phyloP scores from a whole-genome alignment of 1,140 invertebrate species.

The Lerema accius region DNA sequence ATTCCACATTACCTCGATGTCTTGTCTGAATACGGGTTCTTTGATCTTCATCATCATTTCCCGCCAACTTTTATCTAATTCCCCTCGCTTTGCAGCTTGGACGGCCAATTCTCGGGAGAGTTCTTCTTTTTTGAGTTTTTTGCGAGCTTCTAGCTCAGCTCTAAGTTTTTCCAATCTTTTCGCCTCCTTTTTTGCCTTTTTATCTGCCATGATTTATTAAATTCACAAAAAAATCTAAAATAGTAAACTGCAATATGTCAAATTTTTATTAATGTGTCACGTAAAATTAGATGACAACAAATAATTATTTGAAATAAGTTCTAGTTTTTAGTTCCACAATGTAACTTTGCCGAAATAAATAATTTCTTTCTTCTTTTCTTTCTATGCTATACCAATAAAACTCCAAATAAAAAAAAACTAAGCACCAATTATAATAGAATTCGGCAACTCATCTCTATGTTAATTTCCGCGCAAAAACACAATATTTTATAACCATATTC shows the following conservation, averaged over 20 bases:
- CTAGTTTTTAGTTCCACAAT: too few species aligned
- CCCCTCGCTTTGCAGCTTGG: conserved; percentile 52
- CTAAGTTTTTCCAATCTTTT: conserved; percentile 62
- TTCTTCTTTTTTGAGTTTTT: conserved; percentile 57
- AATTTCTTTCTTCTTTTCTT: too few species aligned
- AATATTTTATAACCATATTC: too few species aligned
- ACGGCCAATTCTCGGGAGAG: conserved; percentile 63
- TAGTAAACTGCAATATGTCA: background rate
- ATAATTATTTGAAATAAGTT: conserved; percentile 17
- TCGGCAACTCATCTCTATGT: too few species aligned
- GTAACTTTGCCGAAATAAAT: too few species aligned
- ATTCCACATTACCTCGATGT: conserved; percentile 74
- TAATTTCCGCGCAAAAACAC: too few species aligned
- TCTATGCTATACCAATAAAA: too few species aligned
- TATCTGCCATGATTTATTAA: conserved; percentile 58
- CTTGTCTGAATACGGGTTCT: conserved; percentile 68
- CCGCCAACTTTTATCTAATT: conserved; percentile 64
- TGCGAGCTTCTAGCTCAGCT: conserved; percentile 54
- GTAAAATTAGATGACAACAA: background rate
- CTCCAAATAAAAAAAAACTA: too few species aligned
- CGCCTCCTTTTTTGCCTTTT: conserved; percentile 67
- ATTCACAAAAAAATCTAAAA: background rate
- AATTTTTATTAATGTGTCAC: background rate
- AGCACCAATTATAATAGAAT: too few species aligned
- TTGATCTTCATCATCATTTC: conserved; percentile 72